Evolutionary conservation across 2,797 vertebrate genomes (phyloP), one percentile per base, ranked within the genome.

Genomic region (Borostomias antarcticus): DNA sequence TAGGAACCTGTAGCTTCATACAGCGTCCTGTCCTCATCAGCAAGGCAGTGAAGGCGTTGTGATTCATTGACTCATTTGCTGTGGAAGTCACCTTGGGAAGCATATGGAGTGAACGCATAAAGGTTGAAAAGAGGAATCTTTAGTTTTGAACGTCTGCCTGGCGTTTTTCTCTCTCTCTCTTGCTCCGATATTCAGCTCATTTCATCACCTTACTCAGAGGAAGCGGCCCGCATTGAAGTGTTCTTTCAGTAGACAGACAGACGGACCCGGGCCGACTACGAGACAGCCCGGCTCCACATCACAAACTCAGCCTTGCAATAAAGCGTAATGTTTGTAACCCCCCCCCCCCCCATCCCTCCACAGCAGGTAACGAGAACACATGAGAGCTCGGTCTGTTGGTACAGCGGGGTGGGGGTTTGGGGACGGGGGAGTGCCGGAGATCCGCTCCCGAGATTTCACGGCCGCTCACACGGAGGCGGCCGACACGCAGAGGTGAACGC

Each of bases 291-390:
- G 77, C 75, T 66, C 75, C 48, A 76, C 85, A 82, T 87, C 85
- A 86, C 66, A 86, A 82, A 82, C 81, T 69, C 56, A 47, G 85
- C 76, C 84, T 85, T 75, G 82, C 79, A 86, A 88, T 88, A 86
- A 81, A 82, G 75, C 69, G 79, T 88, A 88, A 90, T 88, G 85
- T 80, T 82, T 82, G 77, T 86, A 81, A 80, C 77, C 83, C 78
- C n/a, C 40, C 40, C 40, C 17, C 40, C n/a, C n/a, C n/a, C n/a
- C n/a, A 0, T 58, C 82, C 83, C 84, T 76, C 82, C 82, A 86
- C 79, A 73, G 83, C 88, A 91, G 89, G 87, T 90, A 90, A 91
- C 85, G 67, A 89, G 86, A 88, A 88, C 86, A 87, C 85, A 90
- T 85, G 89, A 89, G 84, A 15, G 79, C 80, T 76, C 81, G 80